Conservation (phyloP, 2,113 vertebrate species). For the Odocoileus virginianus region DNA sequence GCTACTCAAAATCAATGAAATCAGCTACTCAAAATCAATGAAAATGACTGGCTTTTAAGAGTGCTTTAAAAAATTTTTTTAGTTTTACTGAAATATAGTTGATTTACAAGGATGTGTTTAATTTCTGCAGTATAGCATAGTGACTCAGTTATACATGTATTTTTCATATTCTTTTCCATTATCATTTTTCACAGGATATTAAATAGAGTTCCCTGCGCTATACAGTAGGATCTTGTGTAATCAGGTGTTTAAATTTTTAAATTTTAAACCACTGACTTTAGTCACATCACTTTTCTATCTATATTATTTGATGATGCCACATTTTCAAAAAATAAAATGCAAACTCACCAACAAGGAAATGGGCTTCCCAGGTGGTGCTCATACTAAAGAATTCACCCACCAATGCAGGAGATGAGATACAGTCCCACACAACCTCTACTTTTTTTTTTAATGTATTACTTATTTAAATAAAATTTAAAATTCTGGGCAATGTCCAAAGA, state of each 20-base stretch:
- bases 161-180: background rate
- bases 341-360: background rate
- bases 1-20: background rate
- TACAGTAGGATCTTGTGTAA: background rate
- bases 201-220: background rate
- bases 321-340: slow-evolving; percentile 1
- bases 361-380: background rate
- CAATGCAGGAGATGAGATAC: background rate
- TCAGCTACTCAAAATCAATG: background rate
- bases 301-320: background rate
- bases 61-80: background rate
- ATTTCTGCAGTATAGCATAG: background rate
- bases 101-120: background rate
- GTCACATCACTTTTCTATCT: background rate
- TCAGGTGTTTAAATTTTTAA: background rate
- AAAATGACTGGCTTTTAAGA: background rate
- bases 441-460: background rate
- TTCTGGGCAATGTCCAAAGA: background rate
- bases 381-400: background rate
- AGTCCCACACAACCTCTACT: background rate
- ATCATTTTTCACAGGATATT: background rate
- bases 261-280: background rate
- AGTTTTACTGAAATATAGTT: background rate
- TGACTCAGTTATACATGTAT: background rate
- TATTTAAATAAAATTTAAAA: slow-evolving; percentile 31